Percentiles rank a stretch among this genome's conserved stretches.
phyloP scores from a whole-genome alignment of 2,113 vertebrate species.

The Semicossyphus pulcher region DNA sequence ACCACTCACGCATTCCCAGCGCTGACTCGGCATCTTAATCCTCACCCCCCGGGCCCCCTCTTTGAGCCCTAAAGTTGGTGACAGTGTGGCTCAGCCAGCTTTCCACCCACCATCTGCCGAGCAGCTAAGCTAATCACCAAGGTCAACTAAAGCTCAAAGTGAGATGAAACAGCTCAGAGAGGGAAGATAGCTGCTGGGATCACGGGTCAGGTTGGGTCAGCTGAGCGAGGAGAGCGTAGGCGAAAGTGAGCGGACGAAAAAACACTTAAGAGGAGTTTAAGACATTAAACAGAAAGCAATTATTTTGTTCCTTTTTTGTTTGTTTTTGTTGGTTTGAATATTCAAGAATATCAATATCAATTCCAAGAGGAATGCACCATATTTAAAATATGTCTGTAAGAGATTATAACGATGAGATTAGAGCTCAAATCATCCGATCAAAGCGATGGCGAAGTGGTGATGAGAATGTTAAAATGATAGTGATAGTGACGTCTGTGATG shows the following conservation, averaged over 20 bases:
- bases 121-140: slow-evolving; percentile 67
- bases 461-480: not conserved
- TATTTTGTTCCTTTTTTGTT: not conserved
- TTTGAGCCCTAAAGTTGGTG: slow-evolving; percentile 64
- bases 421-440: not conserved
- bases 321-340: not conserved
- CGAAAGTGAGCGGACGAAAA: slow-evolving; percentile 9
- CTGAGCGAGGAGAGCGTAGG: not conserved
- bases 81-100: slow-evolving; percentile 57
- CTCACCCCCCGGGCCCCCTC: slow-evolving; percentile 41
- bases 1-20: slow-evolving; percentile 25
- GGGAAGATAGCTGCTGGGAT: slow-evolving; percentile 36
- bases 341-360: no score
- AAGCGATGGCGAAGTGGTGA: not conserved
- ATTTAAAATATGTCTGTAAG: not conserved
- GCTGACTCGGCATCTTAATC: slow-evolving; percentile 56
- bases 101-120: slow-evolving; percentile 60
- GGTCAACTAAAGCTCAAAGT: slow-evolving; percentile 69
- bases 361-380: not conserved
- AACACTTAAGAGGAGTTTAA: not conserved
- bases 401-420: not conserved
- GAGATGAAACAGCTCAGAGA: slow-evolving; percentile 57
- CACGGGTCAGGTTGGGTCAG: slow-evolving; percentile 40
- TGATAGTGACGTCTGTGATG: not conserved
- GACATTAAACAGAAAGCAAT: not conserved